Evolutionary conservation across 2,797 vertebrate species (phyloP).

Genomic region (Otolemur crassicaudatus): DNA sequence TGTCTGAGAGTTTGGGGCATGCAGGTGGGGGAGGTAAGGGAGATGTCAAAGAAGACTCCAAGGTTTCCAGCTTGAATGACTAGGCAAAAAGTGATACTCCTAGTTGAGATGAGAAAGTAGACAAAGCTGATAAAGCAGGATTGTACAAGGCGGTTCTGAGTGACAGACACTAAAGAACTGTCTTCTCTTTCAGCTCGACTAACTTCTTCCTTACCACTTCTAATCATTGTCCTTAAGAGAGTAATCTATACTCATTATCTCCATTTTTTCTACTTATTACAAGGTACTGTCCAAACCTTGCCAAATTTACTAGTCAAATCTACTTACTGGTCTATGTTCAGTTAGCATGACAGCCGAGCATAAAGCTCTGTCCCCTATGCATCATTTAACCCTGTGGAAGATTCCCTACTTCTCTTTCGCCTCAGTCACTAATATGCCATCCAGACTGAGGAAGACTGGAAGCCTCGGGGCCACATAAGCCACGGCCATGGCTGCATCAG

Average conservation of each 20-base stretch:
- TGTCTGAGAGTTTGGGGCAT: neutral
- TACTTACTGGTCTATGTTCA: neutral
- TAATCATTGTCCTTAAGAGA: neutral
- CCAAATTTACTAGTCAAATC: neutral
- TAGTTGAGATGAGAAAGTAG: neutral
- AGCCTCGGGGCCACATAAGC: neutral
- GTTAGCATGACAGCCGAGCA: neutral
- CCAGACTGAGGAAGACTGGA: neutral
- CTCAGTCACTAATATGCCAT: neutral
- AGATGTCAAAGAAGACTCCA: conserved; percentile 15
- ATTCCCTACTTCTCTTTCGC: neutral
- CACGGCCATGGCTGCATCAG: neutral
- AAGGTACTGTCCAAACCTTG: neutral
- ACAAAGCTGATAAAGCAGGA: neutral
- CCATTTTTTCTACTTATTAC: neutral
- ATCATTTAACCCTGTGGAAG: neutral
- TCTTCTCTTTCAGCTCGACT: neutral
- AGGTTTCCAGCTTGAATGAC: conserved; percentile 7
- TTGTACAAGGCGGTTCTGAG: neutral
- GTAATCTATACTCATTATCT: neutral
- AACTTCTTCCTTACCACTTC: neutral
- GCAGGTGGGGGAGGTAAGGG: neutral
- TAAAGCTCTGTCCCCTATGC: neutral
- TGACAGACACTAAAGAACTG: neutral
- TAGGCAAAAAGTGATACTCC: neutral